Conservation (phyloP, 2,888 invertebrate genomes). For the Parelbella ahira region DNA sequence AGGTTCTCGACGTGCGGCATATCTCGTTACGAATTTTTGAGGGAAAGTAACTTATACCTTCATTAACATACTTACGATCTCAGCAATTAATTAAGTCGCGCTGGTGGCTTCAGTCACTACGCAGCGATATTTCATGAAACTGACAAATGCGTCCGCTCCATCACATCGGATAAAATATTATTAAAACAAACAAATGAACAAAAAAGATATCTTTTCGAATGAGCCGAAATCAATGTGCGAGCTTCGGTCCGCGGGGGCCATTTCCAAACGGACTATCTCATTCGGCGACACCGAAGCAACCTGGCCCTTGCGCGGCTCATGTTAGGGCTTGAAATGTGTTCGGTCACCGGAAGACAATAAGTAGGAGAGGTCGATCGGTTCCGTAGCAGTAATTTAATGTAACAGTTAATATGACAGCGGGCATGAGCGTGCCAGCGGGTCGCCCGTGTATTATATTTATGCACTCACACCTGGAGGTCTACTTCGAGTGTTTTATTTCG, state of each 20-base stretch:
- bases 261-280: slow-evolving; percentile 2
- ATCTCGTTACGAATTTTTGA: too few relatives aligned
- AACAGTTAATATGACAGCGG: slow-evolving; percentile 80
- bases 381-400: slow-evolving; percentile 77
- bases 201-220: slow-evolving; percentile 75
- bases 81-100: slow-evolving; percentile 69
- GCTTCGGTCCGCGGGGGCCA: slow-evolving; percentile 52
- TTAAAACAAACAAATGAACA: slow-evolving; percentile 80
- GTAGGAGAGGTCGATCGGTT: slow-evolving; percentile 63
- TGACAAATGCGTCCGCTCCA: slow-evolving; percentile 79
- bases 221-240: slow-evolving; percentile 80
- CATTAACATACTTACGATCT: slow-evolving; percentile 63
- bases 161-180: slow-evolving; percentile 79
- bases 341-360: slow-evolving; percentile 48
- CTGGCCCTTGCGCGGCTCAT: not conserved
- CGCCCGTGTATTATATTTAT: slow-evolving; percentile 74
- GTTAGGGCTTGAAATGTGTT: slow-evolving; percentile 38
- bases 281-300: not conserved
- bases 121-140: slow-evolving; percentile 68
- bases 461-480: slow-evolving; percentile 80
- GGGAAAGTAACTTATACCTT: slow-evolving; percentile 41
- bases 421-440: slow-evolving; percentile 78
- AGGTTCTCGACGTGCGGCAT: too few relatives aligned
- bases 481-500: slow-evolving; percentile 64
- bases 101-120: slow-evolving; percentile 49